These are phyloP conservation scores for Cephalopachus bancanus DNA, from an alignment of 2,797 vertebrate genomes.

Conservation along the genomic window DNA sequence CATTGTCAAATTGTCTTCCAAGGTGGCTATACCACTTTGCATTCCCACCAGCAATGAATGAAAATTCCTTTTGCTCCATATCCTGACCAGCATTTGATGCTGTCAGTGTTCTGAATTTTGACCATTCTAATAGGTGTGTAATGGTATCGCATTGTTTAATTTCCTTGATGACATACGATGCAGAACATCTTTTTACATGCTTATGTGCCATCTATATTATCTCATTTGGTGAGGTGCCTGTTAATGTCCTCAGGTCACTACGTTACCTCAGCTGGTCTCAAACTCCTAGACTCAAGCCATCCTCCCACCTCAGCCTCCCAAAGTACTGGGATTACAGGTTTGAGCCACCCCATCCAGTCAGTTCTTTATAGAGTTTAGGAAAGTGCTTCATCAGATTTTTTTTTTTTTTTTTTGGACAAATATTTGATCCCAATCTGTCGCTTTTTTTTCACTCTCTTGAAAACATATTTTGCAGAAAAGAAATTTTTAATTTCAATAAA, in stretches of 20 bases:
- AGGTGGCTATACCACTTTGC: background rate
- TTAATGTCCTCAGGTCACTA: background rate
- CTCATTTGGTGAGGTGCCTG: background rate
- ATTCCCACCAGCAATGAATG: background rate
- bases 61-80: background rate
- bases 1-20: background rate
- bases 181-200: background rate
- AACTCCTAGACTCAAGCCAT: too few species aligned
- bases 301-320: too few species aligned
- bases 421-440: background rate
- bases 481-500: constrained; percentile 2
- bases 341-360: too few species aligned
- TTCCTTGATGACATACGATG: background rate
- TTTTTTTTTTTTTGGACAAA: background rate
- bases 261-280: too few species aligned
- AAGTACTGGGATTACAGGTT: too few species aligned
- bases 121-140: background rate
- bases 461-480: background rate
- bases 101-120: background rate
- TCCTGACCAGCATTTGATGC: background rate
- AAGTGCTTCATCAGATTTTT: background rate
- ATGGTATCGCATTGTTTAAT: background rate
- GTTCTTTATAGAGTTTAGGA: background rate
- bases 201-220: background rate
- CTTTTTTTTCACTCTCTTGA: background rate